Base-by-base conservation (phyloP, 2,797 vertebrate genomes). In the Paramormyrops hopkinsi region DNA sequence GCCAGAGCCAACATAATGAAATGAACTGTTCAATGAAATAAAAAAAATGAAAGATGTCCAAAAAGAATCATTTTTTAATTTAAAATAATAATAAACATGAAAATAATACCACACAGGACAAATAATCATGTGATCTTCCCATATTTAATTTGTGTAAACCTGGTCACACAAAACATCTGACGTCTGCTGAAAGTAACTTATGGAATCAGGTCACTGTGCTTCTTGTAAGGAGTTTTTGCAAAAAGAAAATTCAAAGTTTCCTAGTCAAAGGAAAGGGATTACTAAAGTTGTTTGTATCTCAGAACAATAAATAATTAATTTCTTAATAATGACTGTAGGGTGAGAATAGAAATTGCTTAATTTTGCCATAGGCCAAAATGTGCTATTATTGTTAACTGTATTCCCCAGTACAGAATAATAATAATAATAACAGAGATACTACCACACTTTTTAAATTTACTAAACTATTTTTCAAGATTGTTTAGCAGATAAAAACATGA, bases 271-370 rank as follows among this genome's bases (percentile, higher is more conserved):
- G 89, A 91, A 90, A 92, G 86, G 89, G 90, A 91, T 92, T 90
- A 90, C 91, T 92, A 88, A 91, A 91, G 91, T 91, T 91, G 90
- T 93, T 92, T 91, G 90, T 89, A 88, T 90, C 56, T 91, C 89
- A 88, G 90, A 88, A 84, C 90, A 85, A 92, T 92, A 92, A 92
- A 93, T 92, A 90, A 91, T 92, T 92, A 90, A 92, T 91, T 83
- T 76, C 69, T 92, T 90, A 90, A 89, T 92, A 92, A 93, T 92
- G 92, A 92, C 91, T 89, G 87, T 89, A 92, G 91, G 89, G 91
- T 90, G 90, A 91, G 56, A 65, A 87, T 89, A 89, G 87, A 91
- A 91, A 92, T 91, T 86, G 92, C 91, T 92, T 93, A 90, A 92
- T 65, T 92, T 92, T 90, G 86, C 91, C 90, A 91, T 79, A 29